Evolutionary conservation across 2,113 vertebrate species (phyloP), one percentile per base, ranked within the genome.

Genomic region (Piprites chloris): DNA sequence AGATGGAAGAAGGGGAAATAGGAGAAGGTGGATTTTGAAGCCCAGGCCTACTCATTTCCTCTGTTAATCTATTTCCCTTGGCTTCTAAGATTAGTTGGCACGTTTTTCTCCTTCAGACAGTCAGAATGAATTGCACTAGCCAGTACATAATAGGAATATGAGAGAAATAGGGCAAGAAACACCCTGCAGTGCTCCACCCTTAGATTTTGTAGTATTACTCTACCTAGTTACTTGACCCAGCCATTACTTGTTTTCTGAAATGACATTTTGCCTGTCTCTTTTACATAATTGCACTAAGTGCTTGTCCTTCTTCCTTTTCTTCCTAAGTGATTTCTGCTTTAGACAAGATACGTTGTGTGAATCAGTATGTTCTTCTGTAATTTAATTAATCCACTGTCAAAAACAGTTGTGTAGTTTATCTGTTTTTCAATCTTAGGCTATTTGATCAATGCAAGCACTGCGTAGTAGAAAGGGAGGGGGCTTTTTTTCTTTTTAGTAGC

Each of bases 21-120:
- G 68, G 78, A 95, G 87, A 95, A 89, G 41, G 83, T 84, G 78
- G 58, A 46, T 96, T 92, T 95, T 82, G 78, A 91, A 90, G 72
- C 32, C 62, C 39, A 71, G 56, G 27, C 37, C 63, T 68, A 77
- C 62, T 85, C 26, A 83, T 95, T 90, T 95, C 85, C 82, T 88
- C 69, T 93, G 52, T 84, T 93, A 80, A 77, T 90, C 76, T 89
- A 50, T 75, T 62, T 85, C 30, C 55, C 35, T 92, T 83, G 72
- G 52, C 82, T 77, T 89, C 52, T 52, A 53, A 78, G 82, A 66
- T 89, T 63, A 84, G 32, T 83, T 93, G 83, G 77, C 86, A 78
- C 46, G 23, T n/a, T 93, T 84, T 91, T 91, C 33, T 85, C n/a
- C 33, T 76, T 84, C 19, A 50, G 53, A 42, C 22, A 50, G 85